Evolutionary conservation across 2,888 invertebrate species (phyloP).

Genomic region (Phengaris arion): DNA sequence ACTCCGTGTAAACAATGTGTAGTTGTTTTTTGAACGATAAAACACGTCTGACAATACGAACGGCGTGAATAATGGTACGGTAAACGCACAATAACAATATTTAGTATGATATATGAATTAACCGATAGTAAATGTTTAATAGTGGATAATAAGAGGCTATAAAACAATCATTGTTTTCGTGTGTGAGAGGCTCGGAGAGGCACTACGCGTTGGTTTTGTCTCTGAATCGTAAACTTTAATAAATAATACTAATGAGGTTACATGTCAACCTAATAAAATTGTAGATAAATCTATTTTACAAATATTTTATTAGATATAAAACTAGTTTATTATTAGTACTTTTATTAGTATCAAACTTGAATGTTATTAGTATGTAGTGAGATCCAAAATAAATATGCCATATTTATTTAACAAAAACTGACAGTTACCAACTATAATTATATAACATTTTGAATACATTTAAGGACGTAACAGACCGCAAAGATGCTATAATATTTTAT

Average conservation of each 20-base stretch:
- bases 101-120: conserved; percentile 4
- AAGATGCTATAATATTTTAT: too few relatives aligned
- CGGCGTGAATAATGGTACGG: neutral
- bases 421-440: too few relatives aligned
- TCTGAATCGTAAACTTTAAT: neutral
- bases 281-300: neutral
- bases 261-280: neutral
- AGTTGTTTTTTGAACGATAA: conserved; percentile 48
- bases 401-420: too few relatives aligned
- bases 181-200: neutral
- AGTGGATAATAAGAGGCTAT: conserved; percentile 14
- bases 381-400: neutral
- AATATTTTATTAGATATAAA: neutral
- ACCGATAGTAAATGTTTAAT: conserved; percentile 8
- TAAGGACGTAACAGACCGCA: too few relatives aligned
- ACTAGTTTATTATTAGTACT: too few relatives aligned
- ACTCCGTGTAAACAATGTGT: conserved; percentile 65
- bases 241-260: neutral
- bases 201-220: neutral
- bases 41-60: conserved; percentile 21
- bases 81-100: neutral
- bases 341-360: too few relatives aligned
- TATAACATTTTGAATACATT: too few relatives aligned
- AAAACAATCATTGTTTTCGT: neutral
- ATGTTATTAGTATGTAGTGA: neutral